Conservation (phyloP, 1,140 invertebrate species). For the Zaprionus ornatus region DNA sequence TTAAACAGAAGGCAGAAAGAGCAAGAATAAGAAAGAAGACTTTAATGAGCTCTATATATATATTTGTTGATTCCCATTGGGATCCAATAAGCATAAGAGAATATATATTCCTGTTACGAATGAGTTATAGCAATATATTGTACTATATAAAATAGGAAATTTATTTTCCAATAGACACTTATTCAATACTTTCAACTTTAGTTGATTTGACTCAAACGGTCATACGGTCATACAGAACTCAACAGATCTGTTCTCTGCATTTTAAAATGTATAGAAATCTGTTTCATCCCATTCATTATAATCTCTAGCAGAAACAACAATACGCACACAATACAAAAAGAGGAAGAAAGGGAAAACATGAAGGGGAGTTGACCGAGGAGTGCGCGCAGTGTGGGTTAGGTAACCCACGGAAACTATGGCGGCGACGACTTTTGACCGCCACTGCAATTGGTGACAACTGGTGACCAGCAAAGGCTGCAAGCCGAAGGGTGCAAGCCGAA, state of each 20-base stretch:
- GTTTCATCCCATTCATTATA: not conserved
- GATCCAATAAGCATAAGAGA: not conserved
- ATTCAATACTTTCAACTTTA: not conserved
- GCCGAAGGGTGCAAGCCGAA: conserved; percentile 15
- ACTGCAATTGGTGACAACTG: conserved; percentile 63
- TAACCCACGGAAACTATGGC: conserved; percentile 19
- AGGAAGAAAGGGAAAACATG: not conserved
- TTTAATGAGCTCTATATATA: no score
- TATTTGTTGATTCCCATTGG: not conserved
- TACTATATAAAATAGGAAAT: no score
- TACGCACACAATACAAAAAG: not conserved
- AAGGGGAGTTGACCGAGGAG: not conserved
- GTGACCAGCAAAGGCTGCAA: conserved; percentile 44
- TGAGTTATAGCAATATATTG: no score
- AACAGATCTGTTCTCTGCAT: no score
- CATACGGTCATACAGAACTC: no score
- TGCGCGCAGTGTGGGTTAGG: not conserved
- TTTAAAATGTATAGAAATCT: not conserved
- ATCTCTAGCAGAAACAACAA: not conserved
- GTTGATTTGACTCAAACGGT: not conserved
- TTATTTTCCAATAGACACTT: not conserved
- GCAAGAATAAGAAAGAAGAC: no score
- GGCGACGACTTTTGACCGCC: conserved; percentile 63
- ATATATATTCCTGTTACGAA: no score
- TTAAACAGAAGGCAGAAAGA: no score